Percentiles rank a stretch among this genome's conserved stretches.
These are phyloP conservation scores for Hoplostethus atlanticus DNA, from an alignment of 2,797 vertebrate genomes.

Conservation along the genomic window DNA sequence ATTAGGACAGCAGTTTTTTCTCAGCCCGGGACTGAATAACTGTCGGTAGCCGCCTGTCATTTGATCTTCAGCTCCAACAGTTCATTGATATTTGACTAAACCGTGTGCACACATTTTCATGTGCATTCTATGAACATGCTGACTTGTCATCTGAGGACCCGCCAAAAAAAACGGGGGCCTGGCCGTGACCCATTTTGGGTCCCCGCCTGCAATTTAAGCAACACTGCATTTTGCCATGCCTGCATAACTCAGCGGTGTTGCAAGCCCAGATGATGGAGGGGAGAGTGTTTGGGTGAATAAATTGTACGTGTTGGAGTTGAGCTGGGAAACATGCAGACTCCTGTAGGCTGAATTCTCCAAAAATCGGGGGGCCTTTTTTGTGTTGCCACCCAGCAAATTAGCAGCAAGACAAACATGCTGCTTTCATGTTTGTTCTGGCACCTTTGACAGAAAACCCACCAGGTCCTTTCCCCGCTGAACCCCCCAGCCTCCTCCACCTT, in stretches of 20 bases:
- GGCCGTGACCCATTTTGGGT: slow-evolving; percentile 56
- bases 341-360: slow-evolving; percentile 6
- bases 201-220: slow-evolving; percentile 29
- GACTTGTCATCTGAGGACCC: slow-evolving; percentile 17
- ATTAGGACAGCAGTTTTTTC: not conserved
- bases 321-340: slow-evolving; percentile 7
- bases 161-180: not conserved
- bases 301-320: slow-evolving; percentile 28
- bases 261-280: slow-evolving; percentile 5
- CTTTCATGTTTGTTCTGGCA: slow-evolving; percentile 32
- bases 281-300: slow-evolving; percentile 15
- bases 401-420: slow-evolving; percentile 28
- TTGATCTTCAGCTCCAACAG: not conserved
- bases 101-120: not conserved
- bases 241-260: slow-evolving; percentile 23
- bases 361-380: slow-evolving; percentile 17
- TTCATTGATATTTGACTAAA: slow-evolving; percentile 25
- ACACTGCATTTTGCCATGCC: slow-evolving; percentile 29
- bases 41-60: not conserved
- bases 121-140: slow-evolving; percentile 31
- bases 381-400: slow-evolving; percentile 37
- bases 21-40: not conserved
- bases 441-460: slow-evolving; percentile 36
- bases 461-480: slow-evolving; percentile 54
- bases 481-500: slow-evolving; percentile 25